Evolutionary conservation across 2,888 invertebrate species (phyloP).

Genomic region (Lasioglossum leucozonium): DNA sequence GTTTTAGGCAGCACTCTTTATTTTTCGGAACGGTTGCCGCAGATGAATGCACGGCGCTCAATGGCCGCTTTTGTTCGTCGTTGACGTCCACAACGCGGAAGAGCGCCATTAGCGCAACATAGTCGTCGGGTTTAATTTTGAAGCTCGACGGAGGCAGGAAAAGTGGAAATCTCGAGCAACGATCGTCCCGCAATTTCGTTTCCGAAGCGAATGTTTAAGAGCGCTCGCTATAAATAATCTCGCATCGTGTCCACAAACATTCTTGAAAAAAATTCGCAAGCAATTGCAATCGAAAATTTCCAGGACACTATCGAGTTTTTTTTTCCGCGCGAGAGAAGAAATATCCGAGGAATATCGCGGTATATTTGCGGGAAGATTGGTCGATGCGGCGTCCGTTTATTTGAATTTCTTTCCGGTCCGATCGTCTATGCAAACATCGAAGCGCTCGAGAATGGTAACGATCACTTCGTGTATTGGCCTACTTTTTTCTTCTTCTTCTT

Average conservation of each 20-base stretch:
- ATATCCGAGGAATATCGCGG: background rate
- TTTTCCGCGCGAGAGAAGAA: background rate
- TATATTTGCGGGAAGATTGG: constrained; percentile 43
- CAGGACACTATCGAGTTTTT: background rate
- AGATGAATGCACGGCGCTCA: background rate
- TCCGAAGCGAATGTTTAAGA: background rate
- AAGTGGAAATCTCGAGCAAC: background rate
- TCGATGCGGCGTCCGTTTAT: constrained; percentile 53
- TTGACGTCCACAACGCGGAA: background rate
- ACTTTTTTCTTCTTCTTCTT: constrained; percentile 49
- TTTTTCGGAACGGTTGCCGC: background rate
- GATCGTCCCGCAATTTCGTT: background rate
- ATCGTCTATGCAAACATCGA: constrained; percentile 63
- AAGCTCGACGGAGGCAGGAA: background rate
- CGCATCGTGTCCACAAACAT: background rate
- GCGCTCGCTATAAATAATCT: background rate
- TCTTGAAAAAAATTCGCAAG: background rate
- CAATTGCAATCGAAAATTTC: background rate
- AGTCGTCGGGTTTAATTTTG: constrained; percentile 10
- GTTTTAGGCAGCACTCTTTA: background rate
- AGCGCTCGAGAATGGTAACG: constrained; percentile 62
- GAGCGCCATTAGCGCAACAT: background rate
- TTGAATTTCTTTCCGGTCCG: constrained; percentile 67
- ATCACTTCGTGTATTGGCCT: constrained; percentile 65
- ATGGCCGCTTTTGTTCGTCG: constrained; percentile 12